Evolutionary conservation across 2,888 invertebrate genomes (phyloP), one percentile per base, ranked within the genome.

Genomic region (Hirudinaria manillensis): DNA sequence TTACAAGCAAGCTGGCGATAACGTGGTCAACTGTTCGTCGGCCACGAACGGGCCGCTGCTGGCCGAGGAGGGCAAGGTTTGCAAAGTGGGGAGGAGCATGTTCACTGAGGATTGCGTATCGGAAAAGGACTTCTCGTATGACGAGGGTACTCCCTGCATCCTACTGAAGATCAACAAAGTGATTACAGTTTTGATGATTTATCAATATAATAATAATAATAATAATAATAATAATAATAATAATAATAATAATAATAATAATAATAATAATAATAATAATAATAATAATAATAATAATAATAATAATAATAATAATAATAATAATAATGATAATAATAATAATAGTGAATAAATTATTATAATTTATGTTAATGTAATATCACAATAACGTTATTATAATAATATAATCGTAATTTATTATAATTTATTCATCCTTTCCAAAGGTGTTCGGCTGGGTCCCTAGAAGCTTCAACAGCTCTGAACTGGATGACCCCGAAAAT

Each of bases 161-260:
- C 68, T 77, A 3, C 76, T 78, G 45, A 78, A 78, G 74, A 76
- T 78, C 74, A 78, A 78, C 73, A 77, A 75, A 75, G 78, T 78
- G n/a, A 36, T 75, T 27, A n/a, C 3, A 16, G 13, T 6, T 29
- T 75, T n/a, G 21, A 16, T 0, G 10, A 29, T 3, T 61, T 6
- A 29, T 24, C 29, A 21, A 19, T 16, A 19, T 75, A 16, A 10
- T 61, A 27, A 24, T 29, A 65, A n/a, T 72, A 56, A 7, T 55
- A 3, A 6, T 36, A 6, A 36, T 36, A 6, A 29, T 71, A 7
- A 16, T 68, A 7, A 16, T 68, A 6, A 68, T 32, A 7, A 24
- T 29, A 4, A 6, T 61, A 6, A 27, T 27, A 4, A 61, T 24
- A 3, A 61, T 24, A 6, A 27, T 72, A 56, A 7, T 55, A 3